Conservation (phyloP, 2,797 vertebrate species). For the Girardinus metallicus region DNA sequence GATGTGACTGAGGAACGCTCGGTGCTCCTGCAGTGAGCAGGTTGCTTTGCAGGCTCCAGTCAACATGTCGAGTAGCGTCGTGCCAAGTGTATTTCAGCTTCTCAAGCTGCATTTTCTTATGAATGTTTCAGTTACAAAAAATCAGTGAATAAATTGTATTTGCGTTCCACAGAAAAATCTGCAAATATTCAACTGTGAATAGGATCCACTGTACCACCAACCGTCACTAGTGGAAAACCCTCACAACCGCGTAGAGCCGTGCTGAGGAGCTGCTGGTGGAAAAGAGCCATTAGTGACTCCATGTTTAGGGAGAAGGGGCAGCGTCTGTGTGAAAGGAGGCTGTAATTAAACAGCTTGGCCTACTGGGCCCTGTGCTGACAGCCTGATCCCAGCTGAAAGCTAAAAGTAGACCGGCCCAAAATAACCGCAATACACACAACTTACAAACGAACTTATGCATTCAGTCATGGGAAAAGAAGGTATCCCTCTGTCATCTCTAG, state of each 20-base stretch:
- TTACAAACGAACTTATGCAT: background rate
- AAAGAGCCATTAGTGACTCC: background rate
- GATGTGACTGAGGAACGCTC: no score
- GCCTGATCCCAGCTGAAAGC: slow-evolving; percentile 50
- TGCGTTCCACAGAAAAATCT: background rate
- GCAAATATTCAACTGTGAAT: background rate
- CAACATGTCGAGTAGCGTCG: no score
- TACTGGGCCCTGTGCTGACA: slow-evolving; percentile 54
- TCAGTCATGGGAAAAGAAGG: background rate
- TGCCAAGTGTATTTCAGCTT: no score
- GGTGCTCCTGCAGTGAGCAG: no score
- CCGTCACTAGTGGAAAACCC: background rate
- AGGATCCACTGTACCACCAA: background rate
- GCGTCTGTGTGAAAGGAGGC: slow-evolving; percentile 5
- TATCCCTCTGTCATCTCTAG: background rate
- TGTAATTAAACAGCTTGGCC: slow-evolving; percentile 45
- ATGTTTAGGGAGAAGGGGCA: slow-evolving; percentile 29
- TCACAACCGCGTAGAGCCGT: background rate
- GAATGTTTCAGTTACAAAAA: no score
- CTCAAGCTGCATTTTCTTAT: no score
- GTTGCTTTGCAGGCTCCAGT: no score
- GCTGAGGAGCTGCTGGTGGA: background rate
- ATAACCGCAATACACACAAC: slow-evolving; percentile 41
- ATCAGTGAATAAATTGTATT: background rate
- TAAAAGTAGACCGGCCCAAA: slow-evolving; percentile 55